Conservation (phyloP, 2,888 invertebrate species). For the Diaprepes abbreviatus region DNA sequence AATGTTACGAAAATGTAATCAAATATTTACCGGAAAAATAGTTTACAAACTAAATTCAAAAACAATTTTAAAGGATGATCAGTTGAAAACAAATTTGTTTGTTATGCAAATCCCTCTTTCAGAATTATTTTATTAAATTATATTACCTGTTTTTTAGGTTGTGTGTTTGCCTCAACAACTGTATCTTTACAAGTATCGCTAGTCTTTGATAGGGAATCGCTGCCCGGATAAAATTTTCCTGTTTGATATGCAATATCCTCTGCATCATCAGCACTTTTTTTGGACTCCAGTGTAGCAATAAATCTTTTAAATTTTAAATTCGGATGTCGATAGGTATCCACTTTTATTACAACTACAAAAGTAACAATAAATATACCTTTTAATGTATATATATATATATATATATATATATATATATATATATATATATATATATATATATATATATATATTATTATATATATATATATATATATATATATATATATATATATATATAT, state of each 20-base stretch:
- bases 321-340: conserved; percentile 42
- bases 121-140: no score
- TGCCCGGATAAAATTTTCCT: conserved; percentile 77
- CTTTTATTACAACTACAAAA: conserved; percentile 54
- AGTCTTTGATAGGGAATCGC: conserved; percentile 78
- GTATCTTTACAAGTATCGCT: conserved; percentile 84
- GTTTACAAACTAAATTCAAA: no score
- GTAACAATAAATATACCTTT: neutral
- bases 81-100: no score
- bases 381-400: neutral
- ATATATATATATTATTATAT: no score
- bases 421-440: no score
- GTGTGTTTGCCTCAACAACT: conserved; percentile 81
- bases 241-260: conserved; percentile 58
- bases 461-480: no score
- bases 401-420: neutral
- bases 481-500: no score
- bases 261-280: conserved; percentile 60
- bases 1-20: no score
- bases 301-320: conserved; percentile 53
- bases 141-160: conserved; percentile 77
- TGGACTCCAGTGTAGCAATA: conserved; percentile 69
- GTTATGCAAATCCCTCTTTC: no score
- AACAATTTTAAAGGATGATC: neutral
- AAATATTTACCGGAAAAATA: no score